Base-by-base conservation (phyloP, 2,797 vertebrate species). In the Sebastiscus tertius region DNA sequence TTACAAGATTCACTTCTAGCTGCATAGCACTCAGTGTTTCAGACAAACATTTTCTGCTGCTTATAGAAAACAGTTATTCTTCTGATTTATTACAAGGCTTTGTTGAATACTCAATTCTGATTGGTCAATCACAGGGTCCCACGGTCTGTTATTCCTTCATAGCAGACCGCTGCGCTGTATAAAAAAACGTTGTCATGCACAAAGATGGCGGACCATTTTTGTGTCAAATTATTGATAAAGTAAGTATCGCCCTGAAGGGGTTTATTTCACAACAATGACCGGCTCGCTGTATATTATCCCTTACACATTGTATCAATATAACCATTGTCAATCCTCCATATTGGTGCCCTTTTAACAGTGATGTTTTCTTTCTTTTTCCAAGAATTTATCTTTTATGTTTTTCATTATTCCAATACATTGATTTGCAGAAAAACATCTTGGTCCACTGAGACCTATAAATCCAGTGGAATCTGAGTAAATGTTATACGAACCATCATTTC, bases 1-100 rank as follows among this genome's bases (percentile, higher is more conserved):
- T 88, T 79, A 82, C 77, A 42, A 70, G 64, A 82, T 71, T 79
- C 60, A 34, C 56, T 75, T 59, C n/a, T 24, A 22, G 12, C 26
- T 31, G 20, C 1, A 13, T 22, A 5, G 55, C 39, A 33, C 64
- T 72, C 54, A 11, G 22, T 54, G 27, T 10, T 72, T 55, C 59
- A 33, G 29, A n/a, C 49, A 80, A 69, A 62, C 27, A 29, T 62
- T 58, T 82, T 62, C 63, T 58, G 27, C 61, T 42, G 26, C 62
- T 72, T 16, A 29, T 55, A 55, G 36, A 65, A 77, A 72, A 78
- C 10, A 60, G 18, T 75, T 34, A 11, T 52, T 82, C 63, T 59
- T 18, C 58, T 22, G 22, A 77, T 33, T 59, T 34, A 39, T 31
- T 46, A 46, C 6, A 46, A 46, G 1, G 42, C 14, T 46, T 46